Base-by-base conservation (phyloP, 2,113 vertebrate species). In the Stegostoma tigrinum region DNA sequence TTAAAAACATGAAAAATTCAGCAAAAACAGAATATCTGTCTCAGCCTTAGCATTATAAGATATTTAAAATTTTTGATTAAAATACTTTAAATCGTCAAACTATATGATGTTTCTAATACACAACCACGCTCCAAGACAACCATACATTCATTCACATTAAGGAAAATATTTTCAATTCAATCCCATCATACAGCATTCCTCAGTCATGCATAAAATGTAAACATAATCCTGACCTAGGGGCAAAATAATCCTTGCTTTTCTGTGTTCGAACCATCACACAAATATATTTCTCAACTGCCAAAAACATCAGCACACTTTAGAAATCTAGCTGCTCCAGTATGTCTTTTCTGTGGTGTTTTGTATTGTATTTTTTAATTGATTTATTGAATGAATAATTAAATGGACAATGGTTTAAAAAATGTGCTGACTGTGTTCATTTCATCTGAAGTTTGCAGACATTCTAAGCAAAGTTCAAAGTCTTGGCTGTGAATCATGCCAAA, bases 181-280 rank as follows among this genome's bases (percentile, higher is more conserved):
- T 5, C 80, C 17, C 80, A 83, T 83, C 42, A 19, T 83, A 45
- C 38, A 83, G 38, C 42, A 19, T 42, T 83, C 80, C 80, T 83
- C 80, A 42, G 38, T 83, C 80, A 83, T 83, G 80, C 80, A 83
- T 83, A 83, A 83, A 80, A 83, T 83, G 80, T 42, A 83, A 83
- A 83, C 21, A 83, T 21, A 83, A 83, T 83, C 80, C 80, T 83
- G 80, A 83, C 38, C 80, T 83, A 42, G 80, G 80, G 80, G 42
- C 42, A 83, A 83, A 80, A 83, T 83, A 83, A 83, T 83, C 80
- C 80, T 23, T 21, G 38, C 80, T 45, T 83, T 83, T 83, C 38
- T 83, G 38, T 45, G 23, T 83, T 42, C 45, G 21, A 83, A 83
- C 80, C 80, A 83, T 38, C 38, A 45, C 5, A 80, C n/a, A 80